A percentile compares a stretch with the other conserved stretches of the same genome.
phyloP scores from a whole-genome alignment of 1,140 invertebrate species.

The Temnothorax longispinosus region DNA sequence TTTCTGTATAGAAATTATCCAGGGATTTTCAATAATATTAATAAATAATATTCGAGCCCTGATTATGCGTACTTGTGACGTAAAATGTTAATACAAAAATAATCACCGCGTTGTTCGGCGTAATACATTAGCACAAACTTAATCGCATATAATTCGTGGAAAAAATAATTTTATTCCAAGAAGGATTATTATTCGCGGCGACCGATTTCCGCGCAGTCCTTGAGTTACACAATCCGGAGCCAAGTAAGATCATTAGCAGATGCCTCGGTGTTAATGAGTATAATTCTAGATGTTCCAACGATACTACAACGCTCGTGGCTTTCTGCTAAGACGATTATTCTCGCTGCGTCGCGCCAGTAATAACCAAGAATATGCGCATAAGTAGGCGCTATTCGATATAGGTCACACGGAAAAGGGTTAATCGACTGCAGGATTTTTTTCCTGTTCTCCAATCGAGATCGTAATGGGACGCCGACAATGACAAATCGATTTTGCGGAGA shows the following conservation, averaged over 20 bases:
- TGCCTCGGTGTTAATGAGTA: constrained; percentile 77
- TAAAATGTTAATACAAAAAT: constrained; percentile 8
- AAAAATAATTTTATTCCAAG: constrained; percentile 69
- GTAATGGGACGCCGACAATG: constrained; percentile 34
- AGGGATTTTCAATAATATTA: constrained; percentile 1
- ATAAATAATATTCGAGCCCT: neutral
- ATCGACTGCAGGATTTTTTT: constrained; percentile 60
- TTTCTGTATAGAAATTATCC: neutral
- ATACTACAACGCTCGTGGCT: constrained; percentile 69
- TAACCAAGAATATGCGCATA: constrained; percentile 64
- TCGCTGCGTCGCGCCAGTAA: constrained; percentile 25
- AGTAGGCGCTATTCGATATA: constrained; percentile 65
- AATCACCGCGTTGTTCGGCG: neutral
- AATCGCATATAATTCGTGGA: constrained; percentile 49
- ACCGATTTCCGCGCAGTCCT: constrained; percentile 75
- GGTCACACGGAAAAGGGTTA: constrained; percentile 61
- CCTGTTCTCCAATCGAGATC: constrained; percentile 45
- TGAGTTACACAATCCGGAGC: constrained; percentile 76
- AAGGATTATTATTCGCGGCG: constrained; percentile 71
- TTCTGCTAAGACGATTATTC: constrained; percentile 75
- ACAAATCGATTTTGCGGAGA: constrained; percentile 51
- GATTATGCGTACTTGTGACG: constrained; percentile 20
- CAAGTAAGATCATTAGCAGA: constrained; percentile 77
- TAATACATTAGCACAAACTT: neutral
- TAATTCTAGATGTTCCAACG: constrained; percentile 76